Conservation (phyloP, 2,888 invertebrate genomes). For the Eupithecia tripunctaria region DNA sequence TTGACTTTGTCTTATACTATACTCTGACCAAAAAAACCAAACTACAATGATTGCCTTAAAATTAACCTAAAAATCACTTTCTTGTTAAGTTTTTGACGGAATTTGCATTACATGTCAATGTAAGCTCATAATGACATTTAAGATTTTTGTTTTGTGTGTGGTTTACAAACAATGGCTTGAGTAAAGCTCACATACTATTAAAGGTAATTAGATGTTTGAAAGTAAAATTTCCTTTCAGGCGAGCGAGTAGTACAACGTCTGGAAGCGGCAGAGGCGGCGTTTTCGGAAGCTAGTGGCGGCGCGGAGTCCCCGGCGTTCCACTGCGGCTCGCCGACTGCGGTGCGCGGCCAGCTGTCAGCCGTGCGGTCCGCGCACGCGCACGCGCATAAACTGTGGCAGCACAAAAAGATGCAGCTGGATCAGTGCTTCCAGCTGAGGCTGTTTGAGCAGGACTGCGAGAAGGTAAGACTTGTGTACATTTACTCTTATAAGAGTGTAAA, state of each 20-base stretch:
- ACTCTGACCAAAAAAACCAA: background rate
- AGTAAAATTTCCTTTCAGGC: conserved; percentile 70
- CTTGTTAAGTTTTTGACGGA: background rate
- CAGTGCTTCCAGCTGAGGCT: conserved; percentile 97
- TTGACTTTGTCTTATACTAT: background rate
- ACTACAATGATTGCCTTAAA: background rate
- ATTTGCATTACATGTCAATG: background rate
- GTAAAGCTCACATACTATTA: background rate
- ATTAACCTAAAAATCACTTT: background rate
- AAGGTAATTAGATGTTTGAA: background rate
- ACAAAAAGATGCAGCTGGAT: conserved; percentile 96
- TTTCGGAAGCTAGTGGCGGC: conserved; percentile 85
- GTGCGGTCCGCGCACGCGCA: conserved; percentile 96
- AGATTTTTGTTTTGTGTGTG: background rate
- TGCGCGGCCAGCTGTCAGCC: conserved; percentile 92
- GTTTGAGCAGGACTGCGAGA: conserved; percentile 98
- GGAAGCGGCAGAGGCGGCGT: conserved; percentile 78
- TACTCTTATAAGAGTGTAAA: background rate
- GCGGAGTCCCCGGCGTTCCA: conserved; percentile 89
- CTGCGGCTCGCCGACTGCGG: conserved; percentile 88
- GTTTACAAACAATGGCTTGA: background rate
- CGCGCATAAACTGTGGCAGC: conserved; percentile 96
- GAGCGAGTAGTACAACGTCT: conserved; percentile 88
- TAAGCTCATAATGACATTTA: background rate
- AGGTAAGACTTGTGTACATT: conserved; percentile 80